phyloP scores from a whole-genome alignment of 2,113 vertebrate genomes.

The Steatornis caripensis region DNA sequence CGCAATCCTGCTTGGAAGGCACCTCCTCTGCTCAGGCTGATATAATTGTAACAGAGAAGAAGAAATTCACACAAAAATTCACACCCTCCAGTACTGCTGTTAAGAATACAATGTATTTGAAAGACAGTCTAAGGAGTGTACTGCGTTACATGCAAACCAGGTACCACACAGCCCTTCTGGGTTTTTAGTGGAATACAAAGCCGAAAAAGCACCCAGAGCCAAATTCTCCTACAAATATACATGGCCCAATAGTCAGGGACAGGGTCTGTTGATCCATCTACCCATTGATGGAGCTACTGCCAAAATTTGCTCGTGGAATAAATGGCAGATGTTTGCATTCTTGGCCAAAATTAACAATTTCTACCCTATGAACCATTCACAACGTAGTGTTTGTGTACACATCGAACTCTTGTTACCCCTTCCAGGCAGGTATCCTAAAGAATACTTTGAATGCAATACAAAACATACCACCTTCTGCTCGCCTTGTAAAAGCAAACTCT shows the following conservation, averaged over 20 bases:
- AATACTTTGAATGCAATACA: background rate
- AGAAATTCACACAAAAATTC: background rate
- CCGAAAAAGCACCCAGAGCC: background rate
- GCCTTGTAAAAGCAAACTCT: background rate
- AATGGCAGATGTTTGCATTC: background rate
- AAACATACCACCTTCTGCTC: background rate
- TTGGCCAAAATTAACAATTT: background rate
- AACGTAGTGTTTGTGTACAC: background rate
- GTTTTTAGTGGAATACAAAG: background rate
- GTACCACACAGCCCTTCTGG: background rate
- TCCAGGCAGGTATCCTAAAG: background rate
- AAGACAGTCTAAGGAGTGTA: background rate
- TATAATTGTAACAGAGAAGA: background rate
- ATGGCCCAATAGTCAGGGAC: fast-evolving
- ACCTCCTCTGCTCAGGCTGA: background rate
- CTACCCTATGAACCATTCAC: background rate
- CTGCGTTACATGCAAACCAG: background rate
- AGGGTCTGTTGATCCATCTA: background rate
- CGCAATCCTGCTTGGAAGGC: background rate
- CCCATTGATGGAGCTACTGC: background rate
- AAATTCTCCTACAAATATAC: background rate
- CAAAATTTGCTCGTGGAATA: background rate
- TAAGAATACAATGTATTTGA: background rate
- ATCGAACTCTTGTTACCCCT: background rate
- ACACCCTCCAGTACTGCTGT: background rate